Evolutionary conservation across 2,888 invertebrate genomes (phyloP), one percentile per base, ranked within the genome.

Genomic region (Morinoia aosen): DNA sequence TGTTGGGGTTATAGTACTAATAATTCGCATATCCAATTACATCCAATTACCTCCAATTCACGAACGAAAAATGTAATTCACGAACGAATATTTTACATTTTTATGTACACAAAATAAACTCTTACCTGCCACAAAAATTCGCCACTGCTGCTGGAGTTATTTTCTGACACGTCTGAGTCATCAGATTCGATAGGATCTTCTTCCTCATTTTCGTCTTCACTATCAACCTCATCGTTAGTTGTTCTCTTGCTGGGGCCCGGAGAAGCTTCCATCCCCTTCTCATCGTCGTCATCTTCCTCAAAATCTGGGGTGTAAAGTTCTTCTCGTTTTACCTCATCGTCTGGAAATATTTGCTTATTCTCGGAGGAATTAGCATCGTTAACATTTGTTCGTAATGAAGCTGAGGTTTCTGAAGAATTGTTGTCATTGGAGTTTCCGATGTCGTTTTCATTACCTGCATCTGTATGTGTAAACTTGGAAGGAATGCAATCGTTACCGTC

Each of bases 111-210:
- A 48, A 61, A 61, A 61, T 61, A 5, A 61, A 61, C 39, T 10
- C 90, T 97, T 97, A 98, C 98, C 98, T 98, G 98, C 98, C 98
- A 98, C 96, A 98, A 98, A 97, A 98, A 98, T 97, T 98, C 98
- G 19, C 98, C 98, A 96, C 98, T 98, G 12, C 98, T 98, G 14
- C 98, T 98, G 64, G 98, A 98, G 88, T 97, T 97, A 64, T 97
- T 97, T 7, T 96, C 97, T 64, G 97, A 96, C 90, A 96, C 96
- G n/a, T 97, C 98, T 16, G 98, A 98, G 97, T 98, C 98, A 97
- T 98, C 98, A 97, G 98, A 98, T 98, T 98, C 98, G 97, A 98
- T 98, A 33, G 56, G 57, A 33, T 96, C 96, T 56, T 96, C 96
- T 25, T 96, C 91, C 58, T 96, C 95, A 57, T 96, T 96, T 39